A percentile compares a stretch with the other conserved stretches of the same genome.
Evolutionary conservation across 2,888 invertebrate genomes (phyloP).

Genomic region (Podabrus alpinus): DNA sequence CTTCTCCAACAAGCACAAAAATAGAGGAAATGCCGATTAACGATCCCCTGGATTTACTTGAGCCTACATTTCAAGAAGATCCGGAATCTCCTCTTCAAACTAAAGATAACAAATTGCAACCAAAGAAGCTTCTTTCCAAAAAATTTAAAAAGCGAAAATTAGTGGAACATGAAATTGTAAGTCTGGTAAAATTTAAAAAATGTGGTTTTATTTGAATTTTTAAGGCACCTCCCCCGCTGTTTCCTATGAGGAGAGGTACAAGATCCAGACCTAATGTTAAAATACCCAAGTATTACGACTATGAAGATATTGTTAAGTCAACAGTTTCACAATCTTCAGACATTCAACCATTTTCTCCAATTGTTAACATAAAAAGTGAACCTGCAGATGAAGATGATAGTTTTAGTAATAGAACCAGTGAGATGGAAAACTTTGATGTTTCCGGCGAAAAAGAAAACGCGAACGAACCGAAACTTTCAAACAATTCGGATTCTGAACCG

Average conservation of each 20-base stretch:
- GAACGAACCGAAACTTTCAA: constrained; percentile 29
- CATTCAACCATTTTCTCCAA: constrained; percentile 30
- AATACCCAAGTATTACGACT: constrained; percentile 51
- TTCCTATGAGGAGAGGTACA: constrained; percentile 51
- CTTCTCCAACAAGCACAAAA: constrained; percentile 11
- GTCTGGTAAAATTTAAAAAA: background rate
- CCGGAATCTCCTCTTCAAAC: background rate
- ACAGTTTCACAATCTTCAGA: background rate
- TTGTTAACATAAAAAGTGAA: constrained; percentile 50
- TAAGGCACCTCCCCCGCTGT: constrained; percentile 47
- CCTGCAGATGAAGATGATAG: constrained; percentile 46
- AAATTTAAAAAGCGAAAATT: constrained; percentile 39
- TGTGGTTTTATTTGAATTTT: constrained; percentile 29
- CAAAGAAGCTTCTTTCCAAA: constrained; percentile 31
- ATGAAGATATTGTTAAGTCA: constrained; percentile 33
- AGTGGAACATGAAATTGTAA: constrained; percentile 37
- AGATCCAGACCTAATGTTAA: constrained; percentile 53
- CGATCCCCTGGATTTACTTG: constrained; percentile 46
- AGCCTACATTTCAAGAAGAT: constrained; percentile 48
- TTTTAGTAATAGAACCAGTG: background rate
- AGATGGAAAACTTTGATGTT: background rate
- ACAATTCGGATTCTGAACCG: background rate
- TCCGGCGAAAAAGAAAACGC: background rate
- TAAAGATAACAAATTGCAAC: constrained; percentile 18
- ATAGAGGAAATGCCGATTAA: constrained; percentile 20